A percentile compares a stretch with the other conserved stretches of the same genome.
Conservation (phyloP, 2,888 invertebrate genomes). For the Coenonympha glycerion region DNA sequence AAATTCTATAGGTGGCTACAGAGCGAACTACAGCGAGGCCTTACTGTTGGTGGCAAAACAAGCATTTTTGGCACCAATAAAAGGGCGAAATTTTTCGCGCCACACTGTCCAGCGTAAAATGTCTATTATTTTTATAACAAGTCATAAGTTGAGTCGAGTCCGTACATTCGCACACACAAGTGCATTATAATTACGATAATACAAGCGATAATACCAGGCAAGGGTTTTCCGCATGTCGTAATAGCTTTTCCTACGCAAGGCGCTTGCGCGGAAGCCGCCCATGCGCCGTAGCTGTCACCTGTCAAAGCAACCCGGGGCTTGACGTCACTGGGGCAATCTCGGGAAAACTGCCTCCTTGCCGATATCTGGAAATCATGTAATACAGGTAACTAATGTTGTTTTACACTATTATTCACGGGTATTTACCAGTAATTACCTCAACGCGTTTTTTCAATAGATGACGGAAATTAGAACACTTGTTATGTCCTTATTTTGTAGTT, state of each 20-base stretch:
- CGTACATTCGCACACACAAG: too few species aligned
- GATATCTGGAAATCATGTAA: conserved; percentile 49
- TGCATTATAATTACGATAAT: background rate
- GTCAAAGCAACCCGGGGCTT: conserved; percentile 55
- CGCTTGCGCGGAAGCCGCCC: conserved; percentile 47
- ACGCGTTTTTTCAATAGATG: background rate
- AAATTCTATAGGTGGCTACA: too few species aligned
- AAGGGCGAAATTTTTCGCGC: too few species aligned
- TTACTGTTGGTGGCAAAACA: too few species aligned
- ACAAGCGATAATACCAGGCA: background rate
- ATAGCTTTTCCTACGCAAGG: background rate
- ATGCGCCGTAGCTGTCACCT: conserved; percentile 53
- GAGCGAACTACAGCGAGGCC: too few species aligned
- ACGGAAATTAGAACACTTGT: too few species aligned
- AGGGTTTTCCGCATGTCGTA: conserved; percentile 19
- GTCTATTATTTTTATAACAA: conserved; percentile 1
- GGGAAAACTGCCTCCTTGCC: conserved; percentile 36
- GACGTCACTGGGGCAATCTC: conserved; percentile 49
- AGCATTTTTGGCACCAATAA: too few species aligned
- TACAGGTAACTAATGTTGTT: conserved; percentile 36
- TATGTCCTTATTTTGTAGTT: too few species aligned
- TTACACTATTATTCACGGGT: background rate
- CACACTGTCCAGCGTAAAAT: too few species aligned
- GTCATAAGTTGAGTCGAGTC: background rate
- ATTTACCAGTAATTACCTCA: background rate